phyloP scores from a whole-genome alignment of 1,140 invertebrate genomes.

The Zaprionus taronus region DNA sequence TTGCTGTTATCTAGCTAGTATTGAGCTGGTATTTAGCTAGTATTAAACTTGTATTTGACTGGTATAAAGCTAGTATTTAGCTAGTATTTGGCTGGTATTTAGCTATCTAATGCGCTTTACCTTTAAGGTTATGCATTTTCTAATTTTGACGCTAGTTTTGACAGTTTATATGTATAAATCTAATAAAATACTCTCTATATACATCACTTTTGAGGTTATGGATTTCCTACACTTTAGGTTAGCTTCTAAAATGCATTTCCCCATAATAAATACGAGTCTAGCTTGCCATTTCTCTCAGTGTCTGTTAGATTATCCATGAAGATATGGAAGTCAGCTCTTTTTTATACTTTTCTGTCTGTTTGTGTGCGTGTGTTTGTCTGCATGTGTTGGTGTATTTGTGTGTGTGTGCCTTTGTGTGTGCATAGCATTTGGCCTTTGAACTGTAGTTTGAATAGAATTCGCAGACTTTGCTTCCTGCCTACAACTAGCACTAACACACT shows the following conservation, averaged over 20 bases:
- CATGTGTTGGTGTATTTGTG: background rate
- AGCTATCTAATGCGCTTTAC: background rate
- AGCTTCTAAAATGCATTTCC: background rate
- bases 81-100: background rate
- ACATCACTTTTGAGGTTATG: too few species aligned
- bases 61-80: background rate
- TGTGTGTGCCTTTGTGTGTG: conserved; percentile 38
- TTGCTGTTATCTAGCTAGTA: background rate
- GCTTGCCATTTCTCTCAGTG: background rate
- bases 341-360: background rate
- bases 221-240: too few species aligned
- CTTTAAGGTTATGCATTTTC: too few species aligned
- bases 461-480: conserved; percentile 36
- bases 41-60: too few species aligned
- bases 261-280: background rate
- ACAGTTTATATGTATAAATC: too few species aligned
- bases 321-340: conserved; percentile 27
- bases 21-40: background rate
- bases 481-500: background rate
- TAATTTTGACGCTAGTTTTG: too few species aligned
- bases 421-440: conserved; percentile 65
- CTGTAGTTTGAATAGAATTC: conserved; percentile 37
- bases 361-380: background rate
- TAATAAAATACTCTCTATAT: too few species aligned
- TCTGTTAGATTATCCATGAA: conserved; percentile 54